Conservation (phyloP, 2,888 invertebrate species). For the Chironomus tentans region DNA sequence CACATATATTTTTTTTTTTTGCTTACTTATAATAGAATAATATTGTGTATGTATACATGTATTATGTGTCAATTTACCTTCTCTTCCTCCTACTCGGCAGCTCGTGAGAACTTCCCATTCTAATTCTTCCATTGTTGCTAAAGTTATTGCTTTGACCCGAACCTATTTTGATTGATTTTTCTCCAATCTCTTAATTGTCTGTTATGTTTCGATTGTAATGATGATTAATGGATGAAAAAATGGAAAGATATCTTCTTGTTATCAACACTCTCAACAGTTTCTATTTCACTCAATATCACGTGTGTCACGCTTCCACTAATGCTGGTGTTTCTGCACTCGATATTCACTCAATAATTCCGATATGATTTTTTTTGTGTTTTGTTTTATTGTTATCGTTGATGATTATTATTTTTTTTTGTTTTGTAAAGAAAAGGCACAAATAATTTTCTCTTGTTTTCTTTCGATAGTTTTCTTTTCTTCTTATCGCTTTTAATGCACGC, state of each 20-base stretch:
- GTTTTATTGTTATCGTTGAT: neutral
- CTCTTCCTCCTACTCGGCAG: constrained; percentile 47
- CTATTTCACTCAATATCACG: neutral
- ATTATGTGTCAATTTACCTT: constrained; percentile 37
- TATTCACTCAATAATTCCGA: constrained; percentile 4
- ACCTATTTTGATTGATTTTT: constrained; percentile 47
- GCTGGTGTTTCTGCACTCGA: constrained; percentile 1
- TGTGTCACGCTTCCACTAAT: neutral
- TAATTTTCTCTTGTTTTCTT: neutral
- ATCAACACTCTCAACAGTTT: neutral
- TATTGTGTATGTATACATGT: too few relatives aligned
- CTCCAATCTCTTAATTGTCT: neutral
- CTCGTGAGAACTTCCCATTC: constrained; percentile 44
- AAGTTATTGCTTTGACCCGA: constrained; percentile 47
- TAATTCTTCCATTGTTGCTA: constrained; percentile 43
- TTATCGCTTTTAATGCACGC: neutral
- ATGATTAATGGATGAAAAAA: constrained; percentile 1
- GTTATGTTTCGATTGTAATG: neutral
- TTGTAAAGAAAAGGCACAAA: neutral
- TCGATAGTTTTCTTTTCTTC: neutral
- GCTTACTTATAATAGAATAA: too few relatives aligned
- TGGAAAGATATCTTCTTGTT: neutral
- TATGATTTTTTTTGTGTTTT: neutral
- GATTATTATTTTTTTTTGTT: too few relatives aligned
- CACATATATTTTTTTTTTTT: neutral